Evolutionary conservation across 2,797 vertebrate genomes (phyloP).

Genomic region (Sebastes steindachneri): DNA sequence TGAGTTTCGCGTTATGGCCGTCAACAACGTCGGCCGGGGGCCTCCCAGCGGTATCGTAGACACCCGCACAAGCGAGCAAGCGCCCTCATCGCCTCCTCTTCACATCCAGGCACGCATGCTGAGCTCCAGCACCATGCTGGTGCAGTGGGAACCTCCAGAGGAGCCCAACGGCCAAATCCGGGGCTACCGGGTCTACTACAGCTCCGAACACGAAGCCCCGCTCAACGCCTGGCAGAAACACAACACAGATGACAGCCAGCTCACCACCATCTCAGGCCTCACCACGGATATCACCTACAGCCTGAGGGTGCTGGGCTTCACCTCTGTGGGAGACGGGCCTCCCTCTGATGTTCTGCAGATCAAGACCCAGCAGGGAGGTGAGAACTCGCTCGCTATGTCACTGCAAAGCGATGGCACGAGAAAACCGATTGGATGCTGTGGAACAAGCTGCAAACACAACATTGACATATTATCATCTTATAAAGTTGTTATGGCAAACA

Average conservation of each 20-base stretch:
- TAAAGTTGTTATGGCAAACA: too few species aligned
- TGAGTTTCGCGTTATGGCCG: slow-evolving; percentile 91
- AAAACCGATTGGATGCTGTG: not conserved
- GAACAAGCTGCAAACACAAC: not conserved
- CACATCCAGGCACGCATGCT: slow-evolving; percentile 93
- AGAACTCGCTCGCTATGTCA: not conserved
- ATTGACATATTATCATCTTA: not conserved
- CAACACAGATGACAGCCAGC: slow-evolving; percentile 90
- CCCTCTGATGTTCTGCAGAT: slow-evolving; percentile 92
- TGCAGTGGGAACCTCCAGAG: slow-evolving; percentile 96
- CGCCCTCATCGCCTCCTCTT: slow-evolving; percentile 93
- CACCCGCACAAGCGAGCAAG: slow-evolving; percentile 94
- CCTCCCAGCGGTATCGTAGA: slow-evolving; percentile 87
- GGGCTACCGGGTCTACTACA: slow-evolving; percentile 94
- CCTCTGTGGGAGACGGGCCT: slow-evolving; percentile 93
- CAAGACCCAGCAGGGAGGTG: slow-evolving; percentile 95
- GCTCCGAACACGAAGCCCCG: slow-evolving; percentile 81
- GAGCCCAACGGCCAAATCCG: slow-evolving; percentile 94
- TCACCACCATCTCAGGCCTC: slow-evolving; percentile 92
- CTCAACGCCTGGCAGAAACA: slow-evolving; percentile 92
- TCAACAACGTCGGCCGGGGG: slow-evolving; percentile 95
- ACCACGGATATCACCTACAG: slow-evolving; percentile 92
- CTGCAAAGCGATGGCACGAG: not conserved
- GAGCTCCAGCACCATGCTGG: slow-evolving; percentile 92
- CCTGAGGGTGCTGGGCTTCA: slow-evolving; percentile 93